Percentiles rank a stretch among this genome's conserved stretches.
Evolutionary conservation across 2,797 vertebrate genomes (phyloP).

Genomic region (Parauchenoglanis ngamensis): DNA sequence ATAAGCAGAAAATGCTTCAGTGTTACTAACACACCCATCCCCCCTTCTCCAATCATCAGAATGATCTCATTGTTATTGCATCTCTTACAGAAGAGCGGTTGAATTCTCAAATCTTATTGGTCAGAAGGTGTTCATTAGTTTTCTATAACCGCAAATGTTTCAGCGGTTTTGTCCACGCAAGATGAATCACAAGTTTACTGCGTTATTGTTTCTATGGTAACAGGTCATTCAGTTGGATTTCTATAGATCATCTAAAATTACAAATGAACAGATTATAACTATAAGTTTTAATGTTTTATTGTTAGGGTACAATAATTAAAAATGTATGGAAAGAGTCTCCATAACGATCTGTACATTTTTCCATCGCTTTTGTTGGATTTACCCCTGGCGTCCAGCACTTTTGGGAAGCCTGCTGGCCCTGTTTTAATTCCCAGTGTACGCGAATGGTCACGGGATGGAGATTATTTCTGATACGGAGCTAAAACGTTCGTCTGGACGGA

Average conservation of each 20-base stretch:
- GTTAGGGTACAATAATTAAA: not conserved
- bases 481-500: no score
- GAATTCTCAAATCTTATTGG: not conserved
- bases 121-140: not conserved
- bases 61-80: not conserved
- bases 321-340: not conserved
- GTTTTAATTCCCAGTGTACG: no score
- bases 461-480: no score
- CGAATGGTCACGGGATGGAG: no score
- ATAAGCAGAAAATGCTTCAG: not conserved
- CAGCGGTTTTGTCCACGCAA: not conserved
- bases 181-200: not conserved
- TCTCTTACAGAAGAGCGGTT: not conserved
- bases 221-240: not conserved
- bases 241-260: not conserved
- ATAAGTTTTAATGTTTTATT: not conserved
- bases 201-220: not conserved
- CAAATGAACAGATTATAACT: not conserved
- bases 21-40: not conserved
- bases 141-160: not conserved
- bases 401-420: no score
- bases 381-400: no score
- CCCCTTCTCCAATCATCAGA: not conserved
- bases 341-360: not conserved
- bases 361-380: no score